phyloP scores from a whole-genome alignment of 64 coral and sea anemone genomes.

The Cladopsammia gracilis region DNA sequence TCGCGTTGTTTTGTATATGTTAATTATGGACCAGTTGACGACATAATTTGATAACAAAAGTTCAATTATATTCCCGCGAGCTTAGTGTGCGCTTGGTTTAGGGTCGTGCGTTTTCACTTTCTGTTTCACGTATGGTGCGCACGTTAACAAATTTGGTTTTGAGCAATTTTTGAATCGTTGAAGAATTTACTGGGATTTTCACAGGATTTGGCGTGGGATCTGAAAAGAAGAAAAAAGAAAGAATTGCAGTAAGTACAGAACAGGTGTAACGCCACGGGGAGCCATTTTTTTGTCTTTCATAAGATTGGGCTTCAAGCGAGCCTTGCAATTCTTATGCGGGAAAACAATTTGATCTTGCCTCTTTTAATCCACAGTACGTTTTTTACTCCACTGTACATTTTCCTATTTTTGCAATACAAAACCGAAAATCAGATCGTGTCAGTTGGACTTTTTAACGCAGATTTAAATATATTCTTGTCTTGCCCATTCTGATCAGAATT shows the following conservation, averaged over 20 bases:
- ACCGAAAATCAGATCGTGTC: conserved; percentile 19
- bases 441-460: background rate
- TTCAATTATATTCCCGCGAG: conserved; percentile 7
- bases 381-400: background rate
- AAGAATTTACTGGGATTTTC: background rate
- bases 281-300: conserved; percentile 1
- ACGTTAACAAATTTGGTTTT: background rate
- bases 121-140: background rate
- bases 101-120: background rate
- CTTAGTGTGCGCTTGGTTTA: background rate
- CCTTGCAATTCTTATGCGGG: background rate
- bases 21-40: conserved; percentile 37
- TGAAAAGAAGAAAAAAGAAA: background rate
- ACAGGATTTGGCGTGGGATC: background rate
- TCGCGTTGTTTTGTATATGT: conserved; percentile 39
- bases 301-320: background rate
- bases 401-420: background rate
- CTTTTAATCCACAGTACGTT: background rate
- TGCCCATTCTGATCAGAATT: background rate
- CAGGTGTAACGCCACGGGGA: conserved; percentile 21
- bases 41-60: conserved; percentile 62
- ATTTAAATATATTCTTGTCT: background rate
- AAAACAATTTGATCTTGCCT: conserved; percentile 30
- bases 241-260: background rate
- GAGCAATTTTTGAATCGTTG: background rate